Base-by-base conservation (phyloP, 2,797 vertebrate species). In the Crax fasciolata region DNA sequence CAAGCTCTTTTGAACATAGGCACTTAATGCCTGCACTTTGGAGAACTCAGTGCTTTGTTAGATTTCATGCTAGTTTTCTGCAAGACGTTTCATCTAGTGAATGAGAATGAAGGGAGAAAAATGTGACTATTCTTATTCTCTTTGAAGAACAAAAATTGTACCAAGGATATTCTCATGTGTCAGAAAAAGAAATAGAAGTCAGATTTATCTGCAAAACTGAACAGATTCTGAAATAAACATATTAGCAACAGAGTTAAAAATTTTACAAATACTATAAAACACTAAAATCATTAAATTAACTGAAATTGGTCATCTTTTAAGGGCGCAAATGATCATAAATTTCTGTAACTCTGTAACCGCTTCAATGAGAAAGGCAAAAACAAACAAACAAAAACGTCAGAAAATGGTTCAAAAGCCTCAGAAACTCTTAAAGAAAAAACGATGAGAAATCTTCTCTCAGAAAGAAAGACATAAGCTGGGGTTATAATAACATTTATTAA, bases 51-150 rank as follows among this genome's bases (percentile, higher is more conserved):
- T 46, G 10, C 8, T 81, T 63, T 65, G 70, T 92, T 66, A 54
- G 66, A 86, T 84, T 90, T 86, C n/a, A 19, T 49, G 49, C n/a
- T 75, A 24, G 25, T 77, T 93, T 84, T 72, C 58, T 81, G 51
- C 30, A 72, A 78, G 72, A 43, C 2, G 17, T 43, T 88, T 81
- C 61, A 28, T 65, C 25, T 72, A 49, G 14, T 54, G 27, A 67
- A 43, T 57, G 61, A 78, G 16, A 23, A 15, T 14, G 5, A 75
- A 48, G 18, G 6, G 71, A 46, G n/a, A 48, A 87, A 78, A 71
- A 66, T 72, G 4, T 35, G 10, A 51, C 49, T 76, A 7, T 67
- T 77, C n/a, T 68, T 87, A 21, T 14, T 13, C 38, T 71, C 44
- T 89, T 73, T 71, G 20, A 83, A 79, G 24, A 82, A 41, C 5